Percentiles rank a stretch among this genome's conserved stretches.
phyloP scores from a whole-genome alignment of 2,888 invertebrate genomes.

The Rhabditoides inermis region DNA sequence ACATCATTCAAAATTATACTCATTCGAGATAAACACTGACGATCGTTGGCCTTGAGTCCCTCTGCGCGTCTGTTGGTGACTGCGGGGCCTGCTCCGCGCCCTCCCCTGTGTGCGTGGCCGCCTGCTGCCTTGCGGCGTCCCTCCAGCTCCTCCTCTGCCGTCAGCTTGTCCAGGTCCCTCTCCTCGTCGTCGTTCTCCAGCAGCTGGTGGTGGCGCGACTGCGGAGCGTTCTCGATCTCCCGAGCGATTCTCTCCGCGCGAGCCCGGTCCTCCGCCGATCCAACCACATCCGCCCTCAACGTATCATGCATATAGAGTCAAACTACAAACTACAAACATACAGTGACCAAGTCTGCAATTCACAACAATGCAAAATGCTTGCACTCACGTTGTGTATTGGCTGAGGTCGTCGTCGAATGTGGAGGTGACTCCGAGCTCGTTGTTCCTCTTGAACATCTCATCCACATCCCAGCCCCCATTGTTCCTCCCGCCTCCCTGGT shows the following conservation, averaged over 20 bases:
- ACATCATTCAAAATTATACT: no score
- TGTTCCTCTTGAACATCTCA: constrained; percentile 93
- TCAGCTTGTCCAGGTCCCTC: constrained; percentile 40
- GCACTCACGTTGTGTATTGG: constrained; percentile 69
- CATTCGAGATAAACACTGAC: no score
- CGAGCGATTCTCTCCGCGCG: constrained; percentile 81
- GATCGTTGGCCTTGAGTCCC: no score
- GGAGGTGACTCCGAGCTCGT: constrained; percentile 80
- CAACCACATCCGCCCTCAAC: constrained; percentile 67
- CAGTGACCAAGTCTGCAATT: no score
- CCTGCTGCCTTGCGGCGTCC: no score
- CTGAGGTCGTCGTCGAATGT: constrained; percentile 81
- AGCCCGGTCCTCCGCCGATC: constrained; percentile 76
- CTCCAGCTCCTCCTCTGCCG: constrained; percentile 21
- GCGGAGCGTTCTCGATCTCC: constrained; percentile 80
- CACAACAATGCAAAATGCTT: background rate
- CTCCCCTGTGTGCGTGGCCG: no score
- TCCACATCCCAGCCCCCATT: constrained; percentile 80
- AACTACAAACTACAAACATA: no score
- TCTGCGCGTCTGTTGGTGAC: no score
- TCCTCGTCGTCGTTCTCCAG: constrained; percentile 69
- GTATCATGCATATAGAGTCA: no score
- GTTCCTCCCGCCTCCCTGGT: constrained; percentile 9
- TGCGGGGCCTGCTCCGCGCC: no score
- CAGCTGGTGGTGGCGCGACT: constrained; percentile 72